Base-by-base conservation (phyloP, 1,140 invertebrate genomes). In the Whitmania pigra region DNA sequence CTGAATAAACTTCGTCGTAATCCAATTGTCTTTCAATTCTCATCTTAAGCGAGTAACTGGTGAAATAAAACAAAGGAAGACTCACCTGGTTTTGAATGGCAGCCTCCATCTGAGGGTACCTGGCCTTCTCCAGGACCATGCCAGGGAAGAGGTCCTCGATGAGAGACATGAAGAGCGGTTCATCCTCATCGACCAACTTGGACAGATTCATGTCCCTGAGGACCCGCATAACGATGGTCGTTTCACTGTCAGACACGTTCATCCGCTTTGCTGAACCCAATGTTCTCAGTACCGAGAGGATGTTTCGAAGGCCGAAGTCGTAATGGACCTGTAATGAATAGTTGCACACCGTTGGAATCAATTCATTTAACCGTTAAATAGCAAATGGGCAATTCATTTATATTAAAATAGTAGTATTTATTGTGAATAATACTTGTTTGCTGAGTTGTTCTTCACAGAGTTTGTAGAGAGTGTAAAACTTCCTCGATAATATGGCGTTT, bases 391-490 rank as follows among this genome's bases (percentile, higher is more conserved):
- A 57, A 25, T n/a, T n/a, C n/a, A n/a, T n/a, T n/a, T n/a, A n/a
- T n/a, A n/a, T n/a, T n/a, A n/a, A n/a, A n/a, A n/a, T n/a, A n/a
- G n/a, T n/a, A n/a, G n/a, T n/a, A n/a, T n/a, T n/a, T n/a, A 15
- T n/a, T 15, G 53, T n/a, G 15, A 54, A 15, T 54, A 40, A 75
- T 76, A 89, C 90, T 85, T 97, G 94, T 84, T 97, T 97, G 0
- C 92, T 95, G 11, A 97, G 85, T 81, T 97, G 94, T 83, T 97
- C 94, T 80, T 97, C 94, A 81, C 94, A 97, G 6, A 97, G 83
- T 82, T 97, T 97, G 79, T 97, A 97, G 27, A 97, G 83, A 0
- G 93, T 95, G 80, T 93, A 97, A 83, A 97, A 97, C 82, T 97
- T 97, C 75, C 93, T 85, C 3, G 94, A 91, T 2, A 97, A 83